These are phyloP conservation scores for Graptemys geographica DNA, from an alignment of 2,797 vertebrate genomes.

Conservation along the genomic window DNA sequence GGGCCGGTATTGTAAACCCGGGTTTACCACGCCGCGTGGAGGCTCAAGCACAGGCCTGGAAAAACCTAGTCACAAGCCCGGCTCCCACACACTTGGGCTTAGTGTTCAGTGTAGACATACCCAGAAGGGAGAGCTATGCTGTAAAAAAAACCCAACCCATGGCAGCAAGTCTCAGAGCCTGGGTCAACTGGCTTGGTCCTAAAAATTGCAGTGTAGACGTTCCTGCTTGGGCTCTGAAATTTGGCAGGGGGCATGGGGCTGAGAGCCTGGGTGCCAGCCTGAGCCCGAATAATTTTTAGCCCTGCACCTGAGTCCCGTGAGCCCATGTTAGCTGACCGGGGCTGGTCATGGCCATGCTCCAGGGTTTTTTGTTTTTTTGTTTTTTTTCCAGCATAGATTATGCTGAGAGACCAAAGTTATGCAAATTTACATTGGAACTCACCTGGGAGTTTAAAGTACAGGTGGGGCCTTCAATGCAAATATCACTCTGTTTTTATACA, in stretches of 20 bases:
- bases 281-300: background rate
- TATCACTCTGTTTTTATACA: background rate
- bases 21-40: fast-evolving
- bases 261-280: fast-evolving
- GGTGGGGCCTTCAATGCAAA: background rate
- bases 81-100: too few species aligned
- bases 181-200: background rate
- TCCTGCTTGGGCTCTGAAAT: background rate
- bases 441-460: background rate
- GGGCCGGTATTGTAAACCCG: too few species aligned
- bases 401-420: background rate
- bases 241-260: background rate
- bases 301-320: background rate
- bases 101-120: too few species aligned
- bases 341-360: background rate
- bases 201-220: background rate
- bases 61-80: too few species aligned
- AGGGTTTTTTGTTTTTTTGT: too few species aligned
- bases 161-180: background rate
- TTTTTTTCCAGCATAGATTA: too few species aligned
- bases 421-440: background rate
- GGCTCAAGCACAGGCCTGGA: too few species aligned
- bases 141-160: too few species aligned
- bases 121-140: too few species aligned
- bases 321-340: background rate